phyloP scores from a whole-genome alignment of 2,113 vertebrate genomes.

The Eubucco bourcierii region DNA sequence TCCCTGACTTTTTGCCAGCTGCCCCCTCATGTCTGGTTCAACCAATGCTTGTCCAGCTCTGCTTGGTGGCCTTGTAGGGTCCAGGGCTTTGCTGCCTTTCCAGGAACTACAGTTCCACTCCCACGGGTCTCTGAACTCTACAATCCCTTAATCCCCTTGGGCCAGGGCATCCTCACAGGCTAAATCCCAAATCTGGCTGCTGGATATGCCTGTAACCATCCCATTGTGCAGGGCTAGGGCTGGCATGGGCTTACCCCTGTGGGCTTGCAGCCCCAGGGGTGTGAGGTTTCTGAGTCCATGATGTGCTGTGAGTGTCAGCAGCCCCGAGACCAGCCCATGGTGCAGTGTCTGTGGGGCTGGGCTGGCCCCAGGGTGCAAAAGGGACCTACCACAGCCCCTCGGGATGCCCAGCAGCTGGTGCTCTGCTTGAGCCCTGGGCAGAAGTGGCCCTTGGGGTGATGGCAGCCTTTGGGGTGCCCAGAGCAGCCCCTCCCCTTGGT shows the following conservation, averaged over 20 bases:
- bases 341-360: rapidly evolving
- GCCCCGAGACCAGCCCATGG: rapidly evolving
- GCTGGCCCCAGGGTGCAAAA: rapidly evolving
- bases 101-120: background rate
- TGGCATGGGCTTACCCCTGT: background rate
- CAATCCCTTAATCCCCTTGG: conserved; percentile 58
- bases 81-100: conserved; percentile 47
- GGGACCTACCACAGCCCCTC: background rate
- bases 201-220: background rate
- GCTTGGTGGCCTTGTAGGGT: conserved; percentile 61
- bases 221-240: rapidly evolving
- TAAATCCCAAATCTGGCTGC: background rate
- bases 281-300: rapidly evolving
- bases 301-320: background rate
- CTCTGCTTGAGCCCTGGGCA: background rate
- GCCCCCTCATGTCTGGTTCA: background rate
- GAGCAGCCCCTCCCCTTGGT: background rate
- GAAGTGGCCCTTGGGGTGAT: background rate
- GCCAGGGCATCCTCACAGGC: conserved; percentile 9
- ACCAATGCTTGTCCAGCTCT: conserved; percentile 25
- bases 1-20: conserved; percentile 30
- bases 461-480: background rate
- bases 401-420: background rate
- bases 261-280: background rate
- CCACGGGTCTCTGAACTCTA: background rate